Evolutionary conservation across 2,888 invertebrate species (phyloP), one percentile per base, ranked within the genome.

Genomic region (Lasioglossum figueresi): DNA sequence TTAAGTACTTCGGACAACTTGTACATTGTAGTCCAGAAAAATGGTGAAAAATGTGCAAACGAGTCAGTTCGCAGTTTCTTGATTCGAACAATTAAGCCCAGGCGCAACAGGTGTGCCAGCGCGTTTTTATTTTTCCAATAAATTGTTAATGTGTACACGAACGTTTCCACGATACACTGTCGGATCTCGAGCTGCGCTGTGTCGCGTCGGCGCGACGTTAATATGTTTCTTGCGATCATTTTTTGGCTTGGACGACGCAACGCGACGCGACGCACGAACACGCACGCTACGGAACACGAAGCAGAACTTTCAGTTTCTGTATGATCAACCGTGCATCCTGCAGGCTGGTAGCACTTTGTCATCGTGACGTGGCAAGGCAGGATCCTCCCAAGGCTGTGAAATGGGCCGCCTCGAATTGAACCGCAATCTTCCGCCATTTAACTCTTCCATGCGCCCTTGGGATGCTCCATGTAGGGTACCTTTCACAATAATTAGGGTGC

Each of bases 311-410:
- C 79, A 37, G 27, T 79, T 79, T 59, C 52, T 5, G 56, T 37
- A 14, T 16, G 27, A 34, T 10, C 14, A 52, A 75, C 80, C 72
- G 31, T 3, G 68, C 75, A 23, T 73, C 56, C 63, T 77, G 27
- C 73, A 48, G 48, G 8, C 14, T 43, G 19, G n/a, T 70, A 27
- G 48, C 40, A 37, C 31, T 79, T 68, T 72, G 78, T 85, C 89
- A 80, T 40, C 83, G 73, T 83, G 81, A 88, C 85, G 66, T 37
- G 85, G 76, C 63, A 40, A 82, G 71, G 74, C 81, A 71, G 85
- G 83, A 90, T 90, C 83, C 72, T 56, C 27, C 80, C 87, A 90
- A 87, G 89, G 89, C 40, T 84, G 76, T 56, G 70, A 88, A 86
- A 88, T 84, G 76, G 79, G 72, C 71, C 79, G 66, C 34, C n/a